These are phyloP conservation scores for Mionectes olivaceus DNA, from an alignment of 2,797 vertebrate genomes.

Conservation along the genomic window DNA sequence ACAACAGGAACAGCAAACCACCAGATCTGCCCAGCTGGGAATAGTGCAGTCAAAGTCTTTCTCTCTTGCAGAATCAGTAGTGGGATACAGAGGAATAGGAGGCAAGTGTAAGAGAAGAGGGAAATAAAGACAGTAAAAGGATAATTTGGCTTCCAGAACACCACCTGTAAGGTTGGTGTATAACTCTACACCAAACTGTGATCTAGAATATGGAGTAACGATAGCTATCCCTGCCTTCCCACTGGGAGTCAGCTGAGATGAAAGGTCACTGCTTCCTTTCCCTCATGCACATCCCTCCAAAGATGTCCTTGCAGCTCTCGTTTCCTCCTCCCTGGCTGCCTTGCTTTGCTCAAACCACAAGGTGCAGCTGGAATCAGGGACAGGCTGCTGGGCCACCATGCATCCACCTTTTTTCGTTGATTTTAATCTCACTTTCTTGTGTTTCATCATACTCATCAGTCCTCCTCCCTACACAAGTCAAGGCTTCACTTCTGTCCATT, in stretches of 20 bases:
- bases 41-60: not conserved
- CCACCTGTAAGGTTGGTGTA: not conserved
- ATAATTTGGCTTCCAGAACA: not conserved
- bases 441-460: not conserved
- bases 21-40: not conserved
- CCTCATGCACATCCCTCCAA: not conserved
- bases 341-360: not conserved
- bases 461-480: conserved; percentile 1
- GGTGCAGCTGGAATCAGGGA: not conserved
- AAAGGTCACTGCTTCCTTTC: not conserved
- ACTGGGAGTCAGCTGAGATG: not conserved
- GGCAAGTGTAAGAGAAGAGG: not conserved
- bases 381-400: not conserved
- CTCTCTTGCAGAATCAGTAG: not conserved
- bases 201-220: not conserved
- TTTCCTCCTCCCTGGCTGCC: not conserved
- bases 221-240: not conserved
- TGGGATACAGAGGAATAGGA: not conserved
- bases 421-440: not conserved
- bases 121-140: not conserved
- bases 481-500: not conserved
- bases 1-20: not conserved
- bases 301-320: not conserved
- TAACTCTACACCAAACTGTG: not conserved
- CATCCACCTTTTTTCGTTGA: not conserved